Evolutionary conservation across 53 echinoderm and acorn worm species (phyloP).

Genomic region (Paelopatides confundens): DNA sequence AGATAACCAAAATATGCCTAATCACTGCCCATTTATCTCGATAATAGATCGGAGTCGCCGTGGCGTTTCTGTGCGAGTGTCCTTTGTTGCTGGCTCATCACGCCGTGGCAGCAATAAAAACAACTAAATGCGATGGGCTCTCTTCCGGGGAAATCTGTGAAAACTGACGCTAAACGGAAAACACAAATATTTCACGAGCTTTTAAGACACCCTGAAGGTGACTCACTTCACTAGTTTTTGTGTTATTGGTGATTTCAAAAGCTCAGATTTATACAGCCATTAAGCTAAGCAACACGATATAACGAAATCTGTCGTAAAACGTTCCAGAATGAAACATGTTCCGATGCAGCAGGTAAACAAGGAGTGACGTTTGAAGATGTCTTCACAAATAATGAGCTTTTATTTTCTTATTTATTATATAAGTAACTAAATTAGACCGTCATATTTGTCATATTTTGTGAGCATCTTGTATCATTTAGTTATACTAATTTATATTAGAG

Average conservation of each 20-base stretch:
- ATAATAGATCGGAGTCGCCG: constrained; percentile 19
- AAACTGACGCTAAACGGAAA: constrained; percentile 30
- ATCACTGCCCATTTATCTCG: constrained; percentile 34
- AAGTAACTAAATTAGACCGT: too few relatives aligned
- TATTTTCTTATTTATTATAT: too few relatives aligned
- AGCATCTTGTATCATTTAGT: too few relatives aligned
- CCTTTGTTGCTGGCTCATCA: not conserved
- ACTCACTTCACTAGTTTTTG: constrained; percentile 9
- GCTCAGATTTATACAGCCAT: too few relatives aligned
- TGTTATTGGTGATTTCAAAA: not conserved
- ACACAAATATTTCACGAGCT: constrained; percentile 14
- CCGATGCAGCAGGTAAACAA: too few relatives aligned
- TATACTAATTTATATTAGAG: too few relatives aligned
- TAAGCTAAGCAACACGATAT: too few relatives aligned
- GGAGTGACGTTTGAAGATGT: too few relatives aligned
- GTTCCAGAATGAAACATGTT: too few relatives aligned
- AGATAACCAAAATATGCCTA: constrained; percentile 29
- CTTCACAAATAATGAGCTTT: too few relatives aligned
- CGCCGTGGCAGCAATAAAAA: not conserved
- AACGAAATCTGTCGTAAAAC: too few relatives aligned
- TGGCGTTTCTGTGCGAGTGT: not conserved
- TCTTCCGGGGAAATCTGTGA: not conserved
- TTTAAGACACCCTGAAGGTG: constrained; percentile 6
- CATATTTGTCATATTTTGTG: too few relatives aligned
- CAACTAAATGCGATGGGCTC: not conserved